phyloP scores from a whole-genome alignment of 2,113 vertebrate species.

The Xenotilapia leptura region DNA sequence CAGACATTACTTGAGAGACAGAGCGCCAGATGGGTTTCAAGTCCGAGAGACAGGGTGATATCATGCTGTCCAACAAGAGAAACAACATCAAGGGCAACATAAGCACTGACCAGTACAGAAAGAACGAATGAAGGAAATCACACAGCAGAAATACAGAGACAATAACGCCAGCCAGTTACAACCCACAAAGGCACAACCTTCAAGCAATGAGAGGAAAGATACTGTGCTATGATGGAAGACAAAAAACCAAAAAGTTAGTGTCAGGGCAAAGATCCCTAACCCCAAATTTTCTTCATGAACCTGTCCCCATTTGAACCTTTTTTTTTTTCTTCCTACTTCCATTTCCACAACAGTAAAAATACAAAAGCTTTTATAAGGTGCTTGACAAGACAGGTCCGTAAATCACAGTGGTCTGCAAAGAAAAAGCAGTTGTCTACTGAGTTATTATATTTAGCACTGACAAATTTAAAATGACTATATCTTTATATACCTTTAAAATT shows the following conservation, averaged over 20 bases:
- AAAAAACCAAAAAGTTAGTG: neutral
- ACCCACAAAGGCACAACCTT: constrained; percentile 18
- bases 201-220: constrained; percentile 26
- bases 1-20: neutral
- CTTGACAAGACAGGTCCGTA: neutral
- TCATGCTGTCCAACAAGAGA: constrained; percentile 28
- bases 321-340: neutral
- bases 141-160: constrained; percentile 27
- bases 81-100: constrained; percentile 7
- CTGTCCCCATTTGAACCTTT: neutral
- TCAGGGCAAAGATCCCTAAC: neutral
- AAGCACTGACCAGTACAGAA: constrained; percentile 15
- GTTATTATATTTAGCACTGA: neutral
- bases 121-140: constrained; percentile 12
- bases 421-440: neutral
- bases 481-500: neutral
- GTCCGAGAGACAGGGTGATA: neutral
- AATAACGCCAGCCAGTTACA: neutral
- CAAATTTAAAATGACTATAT: neutral
- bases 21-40: neutral
- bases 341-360: neutral
- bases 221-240: neutral
- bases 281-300: neutral
- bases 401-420: neutral
- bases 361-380: neutral